Percentiles rank a stretch among this genome's conserved stretches.
Evolutionary conservation across 2,113 vertebrate species (phyloP).

Genomic region (Cavia aperea): DNA sequence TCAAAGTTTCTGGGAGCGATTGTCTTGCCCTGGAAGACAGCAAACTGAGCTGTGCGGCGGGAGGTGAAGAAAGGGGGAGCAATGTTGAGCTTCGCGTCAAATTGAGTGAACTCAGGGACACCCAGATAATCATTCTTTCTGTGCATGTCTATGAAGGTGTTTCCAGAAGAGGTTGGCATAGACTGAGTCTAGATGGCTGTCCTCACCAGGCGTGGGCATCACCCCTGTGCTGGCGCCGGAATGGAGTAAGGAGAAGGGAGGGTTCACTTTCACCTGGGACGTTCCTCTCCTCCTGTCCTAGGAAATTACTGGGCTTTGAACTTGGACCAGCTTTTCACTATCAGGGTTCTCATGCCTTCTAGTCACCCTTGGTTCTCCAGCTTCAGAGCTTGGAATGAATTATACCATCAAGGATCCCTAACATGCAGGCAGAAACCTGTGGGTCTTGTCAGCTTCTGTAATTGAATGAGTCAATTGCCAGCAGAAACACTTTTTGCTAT

Average conservation of each 20-base stretch:
- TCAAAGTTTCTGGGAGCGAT: neutral
- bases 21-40: neutral
- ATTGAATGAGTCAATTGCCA: neutral
- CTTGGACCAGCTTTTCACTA: neutral
- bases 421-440: neutral
- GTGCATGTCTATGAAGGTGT: neutral
- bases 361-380: neutral
- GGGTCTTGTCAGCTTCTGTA: neutral
- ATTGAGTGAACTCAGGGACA: neutral
- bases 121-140: neutral
- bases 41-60: neutral
- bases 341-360: neutral
- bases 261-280: neutral
- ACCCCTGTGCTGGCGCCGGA: neutral
- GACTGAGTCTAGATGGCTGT: neutral
- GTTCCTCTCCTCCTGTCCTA: neutral
- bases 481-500: neutral
- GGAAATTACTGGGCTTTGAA: neutral
- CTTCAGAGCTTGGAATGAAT: neutral
- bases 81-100: neutral
- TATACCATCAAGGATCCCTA: neutral
- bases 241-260: neutral
- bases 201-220: neutral
- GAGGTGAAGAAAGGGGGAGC: neutral
- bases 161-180: neutral